Base-by-base conservation (phyloP, 1,140 invertebrate species). In the Cataglyphis hispanica region DNA sequence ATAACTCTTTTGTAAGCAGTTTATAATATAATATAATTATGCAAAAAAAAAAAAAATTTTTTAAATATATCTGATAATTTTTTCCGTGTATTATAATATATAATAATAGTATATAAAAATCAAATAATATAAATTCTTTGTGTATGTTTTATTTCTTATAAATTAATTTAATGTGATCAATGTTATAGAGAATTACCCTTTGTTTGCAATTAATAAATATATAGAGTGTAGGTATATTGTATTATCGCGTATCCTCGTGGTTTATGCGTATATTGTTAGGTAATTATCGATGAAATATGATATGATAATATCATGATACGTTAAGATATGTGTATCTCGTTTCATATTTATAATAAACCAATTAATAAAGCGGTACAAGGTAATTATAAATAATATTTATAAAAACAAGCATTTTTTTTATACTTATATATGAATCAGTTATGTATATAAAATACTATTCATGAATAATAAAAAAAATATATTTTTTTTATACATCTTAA, bases 231-330 rank as follows among this genome's bases (percentile, higher is more conserved):
- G 31, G 2, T 31, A 22, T 46, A 46, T 34, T 11, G 11, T 81
- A 72, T 81, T 72, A 72, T 72, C 53, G 37, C 37, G 16, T 34
- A 58, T 13, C 16, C 7, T 22, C 19, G 11, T 43, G 34, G 19
- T 11, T 81, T 37, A 31, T 11, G 22, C 1, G 25, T 81, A 81
- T 81, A 81, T 72, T 43, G 34, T 72, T 81, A 72, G 25, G 31
- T 69, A 43, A 81, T 81, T 72, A 72, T 31, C 66, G 16, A 58
- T 81, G 37, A 81, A 81, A 81, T 81, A 81, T 13, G 78, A 81
- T 72, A 81, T 58, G 37, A 81, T 81, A 60, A 19, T 22, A 25
- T 72, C 19, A 58, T 50, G 50, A 81, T 72, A 81, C n/a, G 37
- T 80, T 69, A 69, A 22, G 22, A 83, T 31, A 70, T 5, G 27